Percentiles rank a stretch among this genome's conserved stretches.
phyloP scores from a whole-genome alignment of 2,797 vertebrate species.

The Danio kyathit region DNA sequence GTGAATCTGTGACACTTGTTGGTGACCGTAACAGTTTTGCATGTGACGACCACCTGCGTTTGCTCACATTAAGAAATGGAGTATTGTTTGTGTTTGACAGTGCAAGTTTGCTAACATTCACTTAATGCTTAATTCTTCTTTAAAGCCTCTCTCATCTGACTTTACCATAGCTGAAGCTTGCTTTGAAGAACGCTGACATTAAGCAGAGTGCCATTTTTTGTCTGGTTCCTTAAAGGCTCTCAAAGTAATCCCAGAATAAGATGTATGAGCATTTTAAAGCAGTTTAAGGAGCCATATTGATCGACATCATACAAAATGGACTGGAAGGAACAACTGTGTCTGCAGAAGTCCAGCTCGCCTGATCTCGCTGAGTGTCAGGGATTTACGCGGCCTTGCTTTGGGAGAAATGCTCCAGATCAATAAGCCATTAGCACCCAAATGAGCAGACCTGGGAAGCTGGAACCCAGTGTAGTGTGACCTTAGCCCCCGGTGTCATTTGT shows the following conservation, averaged over 20 bases:
- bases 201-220: neutral
- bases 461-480: slow-evolving; percentile 57
- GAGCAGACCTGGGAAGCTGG: slow-evolving; percentile 51
- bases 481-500: slow-evolving; percentile 63
- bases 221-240: slow-evolving; percentile 26
- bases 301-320: slow-evolving; percentile 59
- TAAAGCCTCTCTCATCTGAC: slow-evolving; percentile 13
- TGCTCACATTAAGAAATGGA: too few relatives aligned
- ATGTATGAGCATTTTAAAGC: slow-evolving; percentile 30
- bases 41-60: too few relatives aligned
- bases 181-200: neutral
- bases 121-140: neutral
- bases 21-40: too few relatives aligned
- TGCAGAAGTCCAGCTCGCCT: slow-evolving; percentile 56
- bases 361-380: slow-evolving; percentile 40
- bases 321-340: slow-evolving; percentile 70
- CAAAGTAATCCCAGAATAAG: slow-evolving; percentile 29
- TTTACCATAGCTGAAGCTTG: neutral
- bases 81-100: too few relatives aligned
- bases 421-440: slow-evolving; percentile 81
- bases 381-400: slow-evolving; percentile 29
- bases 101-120: too few relatives aligned
- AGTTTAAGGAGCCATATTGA: slow-evolving; percentile 60
- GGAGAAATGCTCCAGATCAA: slow-evolving; percentile 71
- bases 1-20: too few relatives aligned